phyloP scores from a whole-genome alignment of 1,140 invertebrate species.

The Helicoverpa armigera region DNA sequence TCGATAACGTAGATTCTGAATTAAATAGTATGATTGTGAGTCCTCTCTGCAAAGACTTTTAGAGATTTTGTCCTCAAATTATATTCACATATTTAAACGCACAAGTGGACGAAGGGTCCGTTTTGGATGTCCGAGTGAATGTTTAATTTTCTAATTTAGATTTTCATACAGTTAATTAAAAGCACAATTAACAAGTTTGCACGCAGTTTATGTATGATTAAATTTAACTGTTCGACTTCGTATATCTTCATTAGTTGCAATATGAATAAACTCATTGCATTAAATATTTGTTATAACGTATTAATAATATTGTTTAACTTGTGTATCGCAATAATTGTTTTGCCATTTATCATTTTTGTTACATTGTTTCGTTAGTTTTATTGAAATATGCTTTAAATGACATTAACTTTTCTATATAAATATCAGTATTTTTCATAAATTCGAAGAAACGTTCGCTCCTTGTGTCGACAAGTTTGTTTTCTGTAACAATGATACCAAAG shows the following conservation, averaged over 20 bases:
- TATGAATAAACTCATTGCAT: slow-evolving; percentile 11
- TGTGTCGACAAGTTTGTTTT: slow-evolving; percentile 75
- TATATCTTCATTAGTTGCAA: slow-evolving; percentile 30
- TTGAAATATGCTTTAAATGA: slow-evolving; percentile 81
- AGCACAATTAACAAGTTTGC: slow-evolving; percentile 27
- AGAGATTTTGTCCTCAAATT: background rate
- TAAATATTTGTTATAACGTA: slow-evolving; percentile 40
- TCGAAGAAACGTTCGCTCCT: slow-evolving; percentile 59
- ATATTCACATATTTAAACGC: slow-evolving; percentile 28
- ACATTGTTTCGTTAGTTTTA: slow-evolving; percentile 80
- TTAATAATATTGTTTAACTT: slow-evolving; percentile 44
- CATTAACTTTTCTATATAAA: slow-evolving; percentile 67
- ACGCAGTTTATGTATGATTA: slow-evolving; percentile 27
- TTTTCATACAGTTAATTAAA: slow-evolving; percentile 27
- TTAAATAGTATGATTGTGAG: background rate
- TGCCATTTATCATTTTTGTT: slow-evolving; percentile 50
- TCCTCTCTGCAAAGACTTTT: background rate
- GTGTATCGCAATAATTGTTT: slow-evolving; percentile 51
- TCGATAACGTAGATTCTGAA: slow-evolving; percentile 13
- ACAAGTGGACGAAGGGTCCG: slow-evolving; percentile 31
- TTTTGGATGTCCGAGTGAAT: background rate
- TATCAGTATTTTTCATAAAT: slow-evolving; percentile 77
- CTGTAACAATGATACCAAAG: slow-evolving; percentile 85
- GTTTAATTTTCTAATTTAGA: slow-evolving; percentile 38
- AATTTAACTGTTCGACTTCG: slow-evolving; percentile 12